Evolutionary conservation across 2,888 invertebrate species (phyloP), one percentile per base, ranked within the genome.

Genomic region (Caenorhabditis sp.): DNA sequence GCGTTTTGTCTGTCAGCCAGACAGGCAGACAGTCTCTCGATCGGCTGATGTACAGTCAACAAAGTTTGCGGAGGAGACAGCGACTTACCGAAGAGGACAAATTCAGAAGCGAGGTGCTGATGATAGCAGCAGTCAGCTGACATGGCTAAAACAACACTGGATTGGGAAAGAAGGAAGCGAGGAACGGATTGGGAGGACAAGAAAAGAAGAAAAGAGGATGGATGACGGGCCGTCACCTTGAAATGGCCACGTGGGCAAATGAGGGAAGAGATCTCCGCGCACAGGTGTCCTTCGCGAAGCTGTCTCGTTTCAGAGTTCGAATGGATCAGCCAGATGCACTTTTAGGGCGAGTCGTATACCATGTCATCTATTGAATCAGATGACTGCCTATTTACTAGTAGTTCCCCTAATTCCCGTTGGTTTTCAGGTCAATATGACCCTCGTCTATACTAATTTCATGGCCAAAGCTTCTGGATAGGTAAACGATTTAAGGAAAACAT

Each of bases 51-150:
- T 56, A 60, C 37, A 40, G 60, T 60, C 60, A 60, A 60, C 60
- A 60, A 9, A 37, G 37, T 28, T 20, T 1, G 58, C 13, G 35
- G 20, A 22, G 9, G 32, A 20, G 11, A 24, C 11, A 13, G 51
- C 11, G 22, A 61, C 61, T 61, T 47, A 61, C 61, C 61, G 28
- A 22, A 24, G 32, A n/a, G 18, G 9, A 18, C 4, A 8, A 51
- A 35, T 32, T 50, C 51, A 51, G 64, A 65, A 51, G 64, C 53
- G 6, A 32, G 22, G 26, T 53, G 35, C 24, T 71, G 70, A 9
- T 61, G 61, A 61, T 71, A 71, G 40, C 70, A 71, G 53, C 61
- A 71, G 55, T 71, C 71, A 51, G 62, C 71, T 55, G 71, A 71
- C 71, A 71, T 71, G 1, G 55, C 40, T 61, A 28, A 56, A 56